phyloP scores from a whole-genome alignment of 1,140 invertebrate genomes.

The Oreohelix idahoensis region DNA sequence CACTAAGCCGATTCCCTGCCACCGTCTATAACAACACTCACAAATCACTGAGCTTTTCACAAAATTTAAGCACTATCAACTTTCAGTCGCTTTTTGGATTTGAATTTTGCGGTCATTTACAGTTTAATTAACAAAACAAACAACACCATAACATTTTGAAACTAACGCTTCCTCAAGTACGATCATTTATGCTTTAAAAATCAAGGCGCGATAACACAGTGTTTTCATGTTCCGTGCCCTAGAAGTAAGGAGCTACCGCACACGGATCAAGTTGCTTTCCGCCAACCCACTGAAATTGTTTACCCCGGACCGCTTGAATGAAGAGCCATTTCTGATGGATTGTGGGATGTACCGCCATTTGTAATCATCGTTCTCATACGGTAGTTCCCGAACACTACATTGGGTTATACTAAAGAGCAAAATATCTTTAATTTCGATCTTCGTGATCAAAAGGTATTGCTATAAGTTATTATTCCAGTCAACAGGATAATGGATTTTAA shows the following conservation, averaged over 20 bases:
- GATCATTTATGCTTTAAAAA: too few species aligned
- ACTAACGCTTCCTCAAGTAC: too few species aligned
- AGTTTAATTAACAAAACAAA: not conserved
- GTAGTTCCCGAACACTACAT: not conserved
- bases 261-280: constrained; percentile 21
- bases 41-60: too few species aligned
- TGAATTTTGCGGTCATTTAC: not conserved
- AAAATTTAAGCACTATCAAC: too few species aligned
- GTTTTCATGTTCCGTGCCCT: not conserved
- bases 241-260: not conserved
- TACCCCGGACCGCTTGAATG: constrained; percentile 19
- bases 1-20: too few species aligned
- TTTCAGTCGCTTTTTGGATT: not conserved
- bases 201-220: too few species aligned
- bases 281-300: constrained; percentile 27
- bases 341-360: constrained; percentile 23
- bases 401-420: not conserved
- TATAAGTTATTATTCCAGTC: too few species aligned
- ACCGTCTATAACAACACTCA: too few species aligned
- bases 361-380: not conserved
- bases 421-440: too few species aligned
- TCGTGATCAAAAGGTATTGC: too few species aligned
- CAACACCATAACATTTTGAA: too few species aligned
- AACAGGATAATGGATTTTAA: too few species aligned
- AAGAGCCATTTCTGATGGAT: constrained; percentile 33